Evolutionary conservation across 2,888 invertebrate genomes (phyloP).

Genomic region (Sphaerolaimus hirsutus): DNA sequence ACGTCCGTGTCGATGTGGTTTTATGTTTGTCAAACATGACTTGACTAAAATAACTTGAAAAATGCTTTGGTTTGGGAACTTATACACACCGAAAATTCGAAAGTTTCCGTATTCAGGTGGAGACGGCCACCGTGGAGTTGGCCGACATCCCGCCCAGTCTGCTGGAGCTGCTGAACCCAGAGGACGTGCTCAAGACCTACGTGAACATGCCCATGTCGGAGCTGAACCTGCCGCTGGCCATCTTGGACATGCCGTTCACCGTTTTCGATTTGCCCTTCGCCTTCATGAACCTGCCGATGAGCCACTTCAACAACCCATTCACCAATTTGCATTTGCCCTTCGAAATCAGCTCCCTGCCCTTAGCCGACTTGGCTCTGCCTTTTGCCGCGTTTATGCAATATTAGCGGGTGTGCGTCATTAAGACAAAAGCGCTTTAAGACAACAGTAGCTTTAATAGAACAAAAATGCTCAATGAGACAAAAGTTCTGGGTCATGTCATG

Average conservation of each 20-base stretch:
- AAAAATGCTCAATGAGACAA: too few species aligned
- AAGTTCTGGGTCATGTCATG: too few species aligned
- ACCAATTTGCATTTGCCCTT: constrained; percentile 7
- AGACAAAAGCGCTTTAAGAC: too few species aligned
- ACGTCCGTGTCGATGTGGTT: too few species aligned
- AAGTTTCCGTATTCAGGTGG: too few species aligned
- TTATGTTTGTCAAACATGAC: too few species aligned
- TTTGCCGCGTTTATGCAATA: constrained; percentile 2
- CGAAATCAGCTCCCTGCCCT: constrained; percentile 3
- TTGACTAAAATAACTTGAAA: too few species aligned
- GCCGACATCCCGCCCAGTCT: constrained; percentile 6
- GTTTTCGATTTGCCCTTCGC: constrained; percentile 6
- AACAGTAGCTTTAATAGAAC: too few species aligned
- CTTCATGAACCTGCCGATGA: constrained; percentile 5
- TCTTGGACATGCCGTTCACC: constrained; percentile 6
- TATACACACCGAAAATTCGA: too few species aligned
- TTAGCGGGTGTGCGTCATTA: too few species aligned
- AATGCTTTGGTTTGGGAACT: too few species aligned
- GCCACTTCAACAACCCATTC: constrained; percentile 6
- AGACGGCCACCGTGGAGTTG: constrained; percentile 2
- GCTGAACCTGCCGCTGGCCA: constrained; percentile 6
- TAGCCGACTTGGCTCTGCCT: constrained; percentile 3
- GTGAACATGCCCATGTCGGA: constrained; percentile 6
- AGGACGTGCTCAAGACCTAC: constrained; percentile 4
- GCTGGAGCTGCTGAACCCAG: constrained; percentile 5